phyloP scores from a whole-genome alignment of 2,797 vertebrate species.

The Amazona finschi region DNA sequence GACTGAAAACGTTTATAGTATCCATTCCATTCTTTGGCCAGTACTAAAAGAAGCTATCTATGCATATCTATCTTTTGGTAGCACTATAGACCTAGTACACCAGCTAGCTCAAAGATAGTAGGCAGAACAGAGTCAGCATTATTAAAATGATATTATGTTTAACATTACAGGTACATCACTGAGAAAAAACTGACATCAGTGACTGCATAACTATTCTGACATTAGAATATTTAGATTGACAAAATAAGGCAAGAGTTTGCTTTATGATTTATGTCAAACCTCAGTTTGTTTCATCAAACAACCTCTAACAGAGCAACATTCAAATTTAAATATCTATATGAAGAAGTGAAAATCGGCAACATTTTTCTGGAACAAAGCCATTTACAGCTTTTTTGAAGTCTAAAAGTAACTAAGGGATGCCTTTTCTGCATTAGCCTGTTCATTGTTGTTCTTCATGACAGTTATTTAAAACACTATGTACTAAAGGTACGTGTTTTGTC shows the following conservation, averaged over 20 bases:
- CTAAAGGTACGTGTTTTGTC: background rate
- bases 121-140: background rate
- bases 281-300: background rate
- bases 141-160: background rate
- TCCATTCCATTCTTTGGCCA: background rate
- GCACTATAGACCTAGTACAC: background rate
- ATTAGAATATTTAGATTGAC: background rate
- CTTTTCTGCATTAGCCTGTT: background rate
- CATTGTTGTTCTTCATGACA: rapidly evolving
- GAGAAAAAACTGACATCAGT: background rate
- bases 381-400: background rate
- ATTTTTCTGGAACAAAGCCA: background rate
- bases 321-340: background rate
- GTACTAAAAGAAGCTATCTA: background rate
- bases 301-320: background rate
- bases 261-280: background rate
- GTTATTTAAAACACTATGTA: too few species aligned
- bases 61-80: background rate
- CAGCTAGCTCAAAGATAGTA: background rate
- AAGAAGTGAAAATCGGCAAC: background rate
- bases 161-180: background rate
- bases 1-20: background rate
- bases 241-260: background rate
- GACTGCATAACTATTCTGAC: background rate
- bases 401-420: background rate